Percentiles rank a stretch among this genome's conserved stretches.
Evolutionary conservation across 2,797 vertebrate genomes (phyloP).

Genomic region (Myripristis jacobus): DNA sequence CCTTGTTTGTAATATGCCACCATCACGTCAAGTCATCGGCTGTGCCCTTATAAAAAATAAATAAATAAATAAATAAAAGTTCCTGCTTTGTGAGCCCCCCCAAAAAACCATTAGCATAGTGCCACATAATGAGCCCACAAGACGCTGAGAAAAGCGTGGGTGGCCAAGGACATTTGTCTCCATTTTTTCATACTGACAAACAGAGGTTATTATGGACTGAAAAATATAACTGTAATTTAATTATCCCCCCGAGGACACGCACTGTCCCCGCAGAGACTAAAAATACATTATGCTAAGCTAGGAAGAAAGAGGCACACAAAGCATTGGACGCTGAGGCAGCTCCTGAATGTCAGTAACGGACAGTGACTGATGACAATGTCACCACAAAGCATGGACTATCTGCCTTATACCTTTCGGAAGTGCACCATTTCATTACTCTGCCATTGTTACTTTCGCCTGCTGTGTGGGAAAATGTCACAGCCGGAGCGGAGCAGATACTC

Average conservation of each 20-base stretch:
- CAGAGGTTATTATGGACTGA: neutral
- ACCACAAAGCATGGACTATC: no score
- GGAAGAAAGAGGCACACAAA: neutral
- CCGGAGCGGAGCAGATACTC: constrained; percentile 55
- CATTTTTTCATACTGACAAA: neutral
- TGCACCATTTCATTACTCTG: constrained; percentile 12
- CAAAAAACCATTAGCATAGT: neutral
- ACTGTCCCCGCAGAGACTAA: constrained; percentile 10
- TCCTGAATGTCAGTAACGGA: neutral
- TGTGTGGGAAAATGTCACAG: neutral
- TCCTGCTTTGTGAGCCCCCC: constrained; percentile 16
- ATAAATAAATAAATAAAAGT: constrained; percentile 55
- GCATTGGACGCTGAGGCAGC: neutral
- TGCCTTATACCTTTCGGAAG: neutral
- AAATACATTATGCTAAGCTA: neutral
- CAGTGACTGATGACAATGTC: neutral
- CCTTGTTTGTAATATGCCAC: neutral
- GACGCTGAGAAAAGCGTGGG: neutral
- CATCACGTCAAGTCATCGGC: neutral
- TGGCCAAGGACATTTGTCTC: neutral
- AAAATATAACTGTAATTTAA: neutral
- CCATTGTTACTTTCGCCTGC: constrained; percentile 1
- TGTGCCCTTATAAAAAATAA: no score
- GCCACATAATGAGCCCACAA: neutral
- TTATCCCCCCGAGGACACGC: neutral